Evolutionary conservation across 2,797 vertebrate species (phyloP).

Genomic region (Sylvilagus floridanus): DNA sequence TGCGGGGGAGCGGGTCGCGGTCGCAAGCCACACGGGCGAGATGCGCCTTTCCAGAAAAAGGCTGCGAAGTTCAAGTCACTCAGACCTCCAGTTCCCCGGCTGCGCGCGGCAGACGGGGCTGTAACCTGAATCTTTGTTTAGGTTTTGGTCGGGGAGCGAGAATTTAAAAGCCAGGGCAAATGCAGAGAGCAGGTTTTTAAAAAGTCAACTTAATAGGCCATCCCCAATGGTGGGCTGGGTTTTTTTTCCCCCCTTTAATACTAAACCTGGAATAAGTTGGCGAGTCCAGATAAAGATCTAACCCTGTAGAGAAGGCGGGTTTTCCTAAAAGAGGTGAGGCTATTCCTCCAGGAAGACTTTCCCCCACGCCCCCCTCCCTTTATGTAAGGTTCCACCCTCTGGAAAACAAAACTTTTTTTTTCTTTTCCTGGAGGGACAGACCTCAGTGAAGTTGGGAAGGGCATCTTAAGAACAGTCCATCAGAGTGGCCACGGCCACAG

Average conservation of each 20-base stretch:
- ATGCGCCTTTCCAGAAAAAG: fast-evolving
- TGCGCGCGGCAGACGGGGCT: not conserved
- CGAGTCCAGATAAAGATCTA: constrained; percentile 82
- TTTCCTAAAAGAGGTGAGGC: constrained; percentile 90
- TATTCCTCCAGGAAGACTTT: constrained; percentile 80
- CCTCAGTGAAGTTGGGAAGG: constrained; percentile 80
- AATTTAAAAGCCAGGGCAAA: constrained; percentile 65
- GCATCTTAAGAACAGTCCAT: constrained; percentile 57
- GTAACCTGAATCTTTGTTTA: constrained; percentile 74
- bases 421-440: constrained; percentile 82
- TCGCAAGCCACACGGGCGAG: not conserved
- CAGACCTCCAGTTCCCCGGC: not conserved
- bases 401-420: constrained; percentile 88
- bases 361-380: constrained; percentile 49
- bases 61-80: fast-evolving
- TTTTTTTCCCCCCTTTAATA: not conserved
- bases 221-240: not conserved
- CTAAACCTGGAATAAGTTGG: constrained; percentile 57
- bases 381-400: constrained; percentile 90
- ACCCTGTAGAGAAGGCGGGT: constrained; percentile 87
- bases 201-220: constrained; percentile 43
- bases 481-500: not conserved
- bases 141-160: constrained; percentile 51
- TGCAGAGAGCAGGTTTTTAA: not conserved
- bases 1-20: not conserved